Evolutionary conservation across 2,797 vertebrate species (phyloP), one percentile per base, ranked within the genome.

Genomic region (Pipistrellus nathusii): DNA sequence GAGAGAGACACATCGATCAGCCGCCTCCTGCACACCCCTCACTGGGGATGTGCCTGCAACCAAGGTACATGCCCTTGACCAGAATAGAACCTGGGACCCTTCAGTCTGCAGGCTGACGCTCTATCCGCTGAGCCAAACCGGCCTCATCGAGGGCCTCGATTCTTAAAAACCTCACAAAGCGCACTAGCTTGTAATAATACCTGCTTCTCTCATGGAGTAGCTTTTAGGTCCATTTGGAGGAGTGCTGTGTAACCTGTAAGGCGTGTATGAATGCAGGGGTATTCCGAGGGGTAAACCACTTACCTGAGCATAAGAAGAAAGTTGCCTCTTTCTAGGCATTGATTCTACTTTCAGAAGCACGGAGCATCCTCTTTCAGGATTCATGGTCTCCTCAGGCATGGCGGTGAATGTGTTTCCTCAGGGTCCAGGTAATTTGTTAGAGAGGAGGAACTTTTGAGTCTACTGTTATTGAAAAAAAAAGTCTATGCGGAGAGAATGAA

Each of bases 181-280:
- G 81, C 23, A 25, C 23, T 41, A 46, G 3, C 7, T 86, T 86
- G 35, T 59, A 41, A 21, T 55, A 71, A 35, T 8, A 46, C 35
- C 8, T 71, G 38, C 32, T 91, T 59, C 46, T 86, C 25, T 86
- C 53, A 68, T 1, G n/a, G 66, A n/a, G 27, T 75, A 62, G 46
- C 71, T 94, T 90, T 92, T 46, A 27, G 62, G 69, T 46, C 35
- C 27, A 18, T 78, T 62, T 88, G 64, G 41, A 91, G 20, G 15
- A 64, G 27, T 23, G 30, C 17, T 73, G 10, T 71, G 8, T 38
- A n/a, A 44, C 66, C 25, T 71, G 21, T 84, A 41, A 68, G 78
- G 82, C 5, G 0, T 25, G 2, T 41, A 1, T 32, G 72, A 78
- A 78, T 2, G 11, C 68, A 91, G 25, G 13, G 20, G 10, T 55